Evolutionary conservation across 2,888 invertebrate genomes (phyloP).

Genomic region (Erpobdella octoculata): DNA sequence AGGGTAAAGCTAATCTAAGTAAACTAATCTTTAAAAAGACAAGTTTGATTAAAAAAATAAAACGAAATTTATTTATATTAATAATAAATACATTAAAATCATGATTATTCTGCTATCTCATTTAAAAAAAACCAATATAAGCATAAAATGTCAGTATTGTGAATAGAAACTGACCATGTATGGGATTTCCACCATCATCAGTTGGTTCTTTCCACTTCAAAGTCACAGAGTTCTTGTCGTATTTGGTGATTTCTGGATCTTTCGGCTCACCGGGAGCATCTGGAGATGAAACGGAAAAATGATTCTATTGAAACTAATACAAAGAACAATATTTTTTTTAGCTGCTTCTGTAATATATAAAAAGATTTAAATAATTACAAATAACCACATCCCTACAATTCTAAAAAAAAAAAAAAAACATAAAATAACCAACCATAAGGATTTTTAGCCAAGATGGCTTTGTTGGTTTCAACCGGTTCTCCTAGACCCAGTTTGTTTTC

Average conservation of each 20-base stretch:
- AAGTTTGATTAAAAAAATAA: background rate
- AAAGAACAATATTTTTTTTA: background rate
- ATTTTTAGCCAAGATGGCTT: slow-evolving; percentile 79
- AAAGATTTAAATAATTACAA: background rate
- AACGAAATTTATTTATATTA: background rate
- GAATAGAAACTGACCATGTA: slow-evolving; percentile 57
- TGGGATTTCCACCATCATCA: slow-evolving; percentile 83
- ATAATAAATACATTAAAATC: background rate
- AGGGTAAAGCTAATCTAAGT: background rate
- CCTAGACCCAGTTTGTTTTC: slow-evolving; percentile 88
- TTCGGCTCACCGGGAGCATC: slow-evolving; percentile 51
- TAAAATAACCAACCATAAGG: slow-evolving; percentile 59
- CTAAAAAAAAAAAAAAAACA: background rate
- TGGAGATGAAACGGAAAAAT: background rate
- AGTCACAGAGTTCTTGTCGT: slow-evolving; percentile 90
- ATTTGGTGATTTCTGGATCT: slow-evolving; percentile 61
- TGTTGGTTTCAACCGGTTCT: slow-evolving; percentile 71
- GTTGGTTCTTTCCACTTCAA: slow-evolving; percentile 85
- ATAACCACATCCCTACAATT: background rate
- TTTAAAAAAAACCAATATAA: background rate
- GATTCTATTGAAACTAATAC: background rate
- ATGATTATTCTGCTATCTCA: background rate
- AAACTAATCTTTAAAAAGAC: background rate
- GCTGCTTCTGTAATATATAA: background rate
- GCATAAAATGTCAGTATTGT: background rate